Evolutionary conservation across 2,113 vertebrate genomes (phyloP).

Genomic region (Chamaea fasciata): DNA sequence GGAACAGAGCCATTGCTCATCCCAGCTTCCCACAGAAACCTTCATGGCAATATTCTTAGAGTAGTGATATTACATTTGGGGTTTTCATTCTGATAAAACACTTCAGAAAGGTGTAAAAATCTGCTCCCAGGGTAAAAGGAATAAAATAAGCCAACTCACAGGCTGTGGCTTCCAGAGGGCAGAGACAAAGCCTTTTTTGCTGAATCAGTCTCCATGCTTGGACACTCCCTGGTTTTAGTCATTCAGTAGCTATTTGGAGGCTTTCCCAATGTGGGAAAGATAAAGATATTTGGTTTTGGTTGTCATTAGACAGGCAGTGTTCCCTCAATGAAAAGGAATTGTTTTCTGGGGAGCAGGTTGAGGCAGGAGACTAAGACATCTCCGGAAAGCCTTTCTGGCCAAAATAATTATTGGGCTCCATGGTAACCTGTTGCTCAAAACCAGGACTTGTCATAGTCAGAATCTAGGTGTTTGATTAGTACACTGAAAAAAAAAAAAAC

Average conservation of each 20-base stretch:
- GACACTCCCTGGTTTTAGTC: constrained; percentile 11
- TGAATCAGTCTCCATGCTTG: background rate
- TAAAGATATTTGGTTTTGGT: background rate
- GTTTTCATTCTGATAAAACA: background rate
- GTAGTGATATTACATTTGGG: background rate
- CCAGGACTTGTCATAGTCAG: background rate
- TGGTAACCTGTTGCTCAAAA: background rate
- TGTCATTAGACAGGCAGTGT: background rate
- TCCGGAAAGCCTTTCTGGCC: background rate
- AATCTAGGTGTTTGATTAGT: background rate
- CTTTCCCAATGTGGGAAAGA: background rate
- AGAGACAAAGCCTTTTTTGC: background rate
- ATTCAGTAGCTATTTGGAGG: constrained; percentile 14
- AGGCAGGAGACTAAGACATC: background rate
- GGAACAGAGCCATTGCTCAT: background rate
- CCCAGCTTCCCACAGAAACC: background rate
- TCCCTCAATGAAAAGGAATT: background rate
- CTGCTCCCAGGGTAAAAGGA: background rate
- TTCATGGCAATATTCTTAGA: background rate
- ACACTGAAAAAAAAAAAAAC: background rate
- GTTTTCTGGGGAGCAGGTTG: background rate
- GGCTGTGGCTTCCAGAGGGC: background rate
- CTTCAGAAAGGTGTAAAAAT: background rate
- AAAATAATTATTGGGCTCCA: background rate
- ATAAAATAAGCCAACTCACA: background rate